phyloP scores from a whole-genome alignment of 1,140 invertebrate species.

The Conus betulinus region DNA sequence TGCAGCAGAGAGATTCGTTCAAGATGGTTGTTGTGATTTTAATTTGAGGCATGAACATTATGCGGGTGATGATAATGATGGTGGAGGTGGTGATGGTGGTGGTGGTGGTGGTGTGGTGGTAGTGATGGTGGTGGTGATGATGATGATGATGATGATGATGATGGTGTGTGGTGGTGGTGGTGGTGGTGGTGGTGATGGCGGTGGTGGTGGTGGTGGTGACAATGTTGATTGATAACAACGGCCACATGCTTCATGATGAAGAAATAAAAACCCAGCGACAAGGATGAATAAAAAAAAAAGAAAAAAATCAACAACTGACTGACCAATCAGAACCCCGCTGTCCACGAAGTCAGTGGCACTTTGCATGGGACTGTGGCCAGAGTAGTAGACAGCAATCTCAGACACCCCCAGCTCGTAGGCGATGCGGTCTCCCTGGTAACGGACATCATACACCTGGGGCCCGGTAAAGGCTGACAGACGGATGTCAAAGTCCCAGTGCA shows the following conservation, averaged over 20 bases:
- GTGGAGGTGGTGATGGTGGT: too few relatives aligned
- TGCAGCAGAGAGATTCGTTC: too few relatives aligned
- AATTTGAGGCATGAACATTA: too few relatives aligned
- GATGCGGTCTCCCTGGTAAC: slow-evolving; percentile 58
- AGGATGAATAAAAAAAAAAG: too few relatives aligned
- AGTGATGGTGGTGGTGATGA: not conserved
- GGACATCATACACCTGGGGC: slow-evolving; percentile 59
- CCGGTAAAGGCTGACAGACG: slow-evolving; percentile 60
- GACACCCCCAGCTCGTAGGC: slow-evolving; percentile 62
- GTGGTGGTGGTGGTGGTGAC: slow-evolving; percentile 48
- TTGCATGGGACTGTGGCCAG: slow-evolving; percentile 53
- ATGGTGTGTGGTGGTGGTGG: not conserved
- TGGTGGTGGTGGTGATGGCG: slow-evolving; percentile 3
- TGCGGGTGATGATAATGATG: too few relatives aligned
- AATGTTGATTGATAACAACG: slow-evolving; percentile 18
- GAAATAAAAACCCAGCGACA: too few relatives aligned
- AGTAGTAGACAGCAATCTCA: slow-evolving; percentile 64
- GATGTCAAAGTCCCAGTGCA: slow-evolving; percentile 67
- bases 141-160: not conserved
- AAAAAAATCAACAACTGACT: not conserved
- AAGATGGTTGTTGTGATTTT: too few relatives aligned
- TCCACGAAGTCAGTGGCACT: slow-evolving; percentile 56
- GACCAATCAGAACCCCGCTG: slow-evolving; percentile 41
- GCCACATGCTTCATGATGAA: too few relatives aligned
- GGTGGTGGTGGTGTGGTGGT: too few relatives aligned